A percentile compares a stretch with the other conserved stretches of the same genome.
Evolutionary conservation across 2,888 invertebrate genomes (phyloP).

Genomic region (Epinotia demarniana): DNA sequence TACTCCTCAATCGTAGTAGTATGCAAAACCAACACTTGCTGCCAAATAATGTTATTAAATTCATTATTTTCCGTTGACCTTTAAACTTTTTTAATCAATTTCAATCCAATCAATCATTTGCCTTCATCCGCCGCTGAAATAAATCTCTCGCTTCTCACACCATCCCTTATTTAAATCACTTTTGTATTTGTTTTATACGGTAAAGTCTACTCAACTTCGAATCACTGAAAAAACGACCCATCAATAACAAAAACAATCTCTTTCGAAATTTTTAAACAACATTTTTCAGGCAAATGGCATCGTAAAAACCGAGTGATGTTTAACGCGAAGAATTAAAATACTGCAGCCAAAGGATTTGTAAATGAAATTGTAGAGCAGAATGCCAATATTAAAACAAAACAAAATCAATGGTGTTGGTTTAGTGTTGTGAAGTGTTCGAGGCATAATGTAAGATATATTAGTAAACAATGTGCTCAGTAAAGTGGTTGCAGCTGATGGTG

Average conservation of each 20-base stretch:
- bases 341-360: constrained; percentile 15
- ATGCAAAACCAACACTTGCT: neutral
- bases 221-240: constrained; percentile 13
- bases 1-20: neutral
- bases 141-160: neutral
- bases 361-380: constrained; percentile 44
- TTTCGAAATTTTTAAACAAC: constrained; percentile 3
- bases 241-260: constrained; percentile 25
- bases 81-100: constrained; percentile 1
- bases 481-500: constrained; percentile 74
- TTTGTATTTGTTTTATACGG: constrained; percentile 5
- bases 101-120: neutral
- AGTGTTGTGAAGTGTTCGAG: constrained; percentile 46
- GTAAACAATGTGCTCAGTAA: constrained; percentile 73
- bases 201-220: constrained; percentile 4
- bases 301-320: constrained; percentile 20
- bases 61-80: neutral
- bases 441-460: constrained; percentile 61
- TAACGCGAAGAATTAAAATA: constrained; percentile 13
- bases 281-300: constrained; percentile 16
- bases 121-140: neutral
- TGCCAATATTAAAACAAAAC: constrained; percentile 7
- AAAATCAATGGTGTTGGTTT: neutral
- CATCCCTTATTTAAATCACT: constrained; percentile 10
- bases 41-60: neutral